Percentiles rank a stretch among this genome's conserved stretches.
These are phyloP conservation scores for Thaumatotibia leucotreta DNA, from an alignment of 1,140 invertebrate genomes.

Conservation along the genomic window DNA sequence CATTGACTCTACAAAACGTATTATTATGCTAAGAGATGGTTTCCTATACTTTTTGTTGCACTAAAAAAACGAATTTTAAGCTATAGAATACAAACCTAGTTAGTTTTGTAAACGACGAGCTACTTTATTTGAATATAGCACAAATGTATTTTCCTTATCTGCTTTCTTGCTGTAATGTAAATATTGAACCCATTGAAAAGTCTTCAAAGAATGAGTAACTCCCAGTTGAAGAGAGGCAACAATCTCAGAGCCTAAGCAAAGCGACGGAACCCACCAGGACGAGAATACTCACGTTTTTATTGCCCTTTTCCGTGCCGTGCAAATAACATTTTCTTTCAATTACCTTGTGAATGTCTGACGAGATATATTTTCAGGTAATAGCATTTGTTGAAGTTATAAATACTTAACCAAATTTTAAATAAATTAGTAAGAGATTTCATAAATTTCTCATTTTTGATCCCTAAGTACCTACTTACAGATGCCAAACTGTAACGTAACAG, in stretches of 20 bases:
- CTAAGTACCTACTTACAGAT: too few species aligned
- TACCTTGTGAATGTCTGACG: neutral
- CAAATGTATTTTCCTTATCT: neutral
- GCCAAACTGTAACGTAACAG: too few species aligned
- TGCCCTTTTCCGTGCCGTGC: slow-evolving; percentile 27
- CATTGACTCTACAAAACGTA: too few species aligned
- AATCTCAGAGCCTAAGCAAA: slow-evolving; percentile 51
- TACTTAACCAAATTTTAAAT: too few species aligned
- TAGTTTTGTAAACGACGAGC: too few species aligned
- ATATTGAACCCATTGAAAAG: slow-evolving; percentile 26
- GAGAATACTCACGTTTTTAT: slow-evolving; percentile 35
- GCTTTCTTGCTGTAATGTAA: neutral
- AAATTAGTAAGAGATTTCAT: too few species aligned
- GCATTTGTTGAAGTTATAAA: too few species aligned
- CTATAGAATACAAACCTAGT: too few species aligned
- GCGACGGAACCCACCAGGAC: slow-evolving; percentile 31
- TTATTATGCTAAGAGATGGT: too few species aligned
- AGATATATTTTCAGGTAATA: neutral
- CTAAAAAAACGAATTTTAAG: too few species aligned
- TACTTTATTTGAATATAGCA: neutral
- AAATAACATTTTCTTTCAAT: slow-evolving; percentile 30
- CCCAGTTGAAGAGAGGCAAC: slow-evolving; percentile 30
- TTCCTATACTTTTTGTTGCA: too few species aligned
- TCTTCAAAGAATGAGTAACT: slow-evolving; percentile 31
- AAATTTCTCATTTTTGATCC: too few species aligned